A percentile compares a stretch with the other conserved stretches of the same genome.
Conservation (phyloP, 2,888 invertebrate genomes). For the Esperia sulphurella region DNA sequence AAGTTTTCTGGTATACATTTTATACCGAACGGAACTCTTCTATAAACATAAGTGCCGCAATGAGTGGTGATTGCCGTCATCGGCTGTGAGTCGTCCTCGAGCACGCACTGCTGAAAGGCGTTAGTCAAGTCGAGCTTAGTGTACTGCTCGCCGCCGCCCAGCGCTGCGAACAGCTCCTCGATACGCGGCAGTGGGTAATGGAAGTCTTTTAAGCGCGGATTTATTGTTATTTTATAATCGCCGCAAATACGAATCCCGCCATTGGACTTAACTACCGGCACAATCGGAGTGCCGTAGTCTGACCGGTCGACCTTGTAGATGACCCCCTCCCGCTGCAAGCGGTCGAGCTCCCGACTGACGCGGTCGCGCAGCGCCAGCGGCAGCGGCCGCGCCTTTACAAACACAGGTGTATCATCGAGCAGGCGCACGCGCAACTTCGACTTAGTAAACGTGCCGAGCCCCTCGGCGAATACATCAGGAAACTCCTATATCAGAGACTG, state of each 20-base stretch:
- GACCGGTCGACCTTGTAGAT: too few species aligned
- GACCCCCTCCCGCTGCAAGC: constrained; percentile 19
- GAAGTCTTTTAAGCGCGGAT: constrained; percentile 16
- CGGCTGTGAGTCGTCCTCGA: too few species aligned
- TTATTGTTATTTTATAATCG: constrained; percentile 25
- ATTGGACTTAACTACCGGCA: constrained; percentile 18
- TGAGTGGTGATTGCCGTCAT: too few species aligned
- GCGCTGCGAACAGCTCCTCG: constrained; percentile 16
- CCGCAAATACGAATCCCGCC: constrained; percentile 20
- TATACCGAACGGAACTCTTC: constrained; percentile 15
- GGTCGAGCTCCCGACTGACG: constrained; percentile 21
- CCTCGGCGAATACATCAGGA: constrained; percentile 13
- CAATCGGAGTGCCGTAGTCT: constrained; percentile 26
- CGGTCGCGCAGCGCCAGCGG: constrained; percentile 20
- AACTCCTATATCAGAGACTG: constrained; percentile 7
- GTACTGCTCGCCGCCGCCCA: too few species aligned
- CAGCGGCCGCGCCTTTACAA: constrained; percentile 15
- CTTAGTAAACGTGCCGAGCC: constrained; percentile 13
- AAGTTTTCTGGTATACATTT: constrained; percentile 22
- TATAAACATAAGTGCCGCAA: constrained; percentile 18
- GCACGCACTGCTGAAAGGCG: too few species aligned
- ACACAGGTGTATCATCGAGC: constrained; percentile 5
- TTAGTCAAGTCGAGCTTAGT: too few species aligned
- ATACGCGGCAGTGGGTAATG: constrained; percentile 20
- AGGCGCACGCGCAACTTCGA: constrained; percentile 1